A percentile compares a stretch with the other conserved stretches of the same genome.
phyloP scores from a whole-genome alignment of 2,888 invertebrate genomes.

The Aradus depressus region DNA sequence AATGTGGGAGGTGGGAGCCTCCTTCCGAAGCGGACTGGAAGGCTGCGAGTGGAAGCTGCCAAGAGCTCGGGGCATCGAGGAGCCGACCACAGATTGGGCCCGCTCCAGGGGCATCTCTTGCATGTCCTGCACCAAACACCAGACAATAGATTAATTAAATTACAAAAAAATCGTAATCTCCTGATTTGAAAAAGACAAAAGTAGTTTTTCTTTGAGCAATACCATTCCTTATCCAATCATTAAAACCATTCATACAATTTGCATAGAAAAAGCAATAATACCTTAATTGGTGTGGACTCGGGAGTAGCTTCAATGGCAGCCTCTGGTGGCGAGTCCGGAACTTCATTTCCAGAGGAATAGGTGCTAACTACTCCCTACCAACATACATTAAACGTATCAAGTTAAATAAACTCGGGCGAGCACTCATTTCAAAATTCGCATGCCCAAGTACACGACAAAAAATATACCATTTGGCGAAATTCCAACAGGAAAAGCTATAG shows the following conservation, averaged over 20 bases:
- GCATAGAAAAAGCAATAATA: slow-evolving; percentile 19
- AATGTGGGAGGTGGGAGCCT: slow-evolving; percentile 34
- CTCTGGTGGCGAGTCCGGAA: slow-evolving; percentile 76
- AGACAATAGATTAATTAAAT: slow-evolving; percentile 1
- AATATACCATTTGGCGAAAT: background rate
- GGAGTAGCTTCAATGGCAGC: slow-evolving; percentile 83
- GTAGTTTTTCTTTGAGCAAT: background rate
- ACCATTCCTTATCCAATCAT: background rate
- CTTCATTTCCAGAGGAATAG: slow-evolving; percentile 44
- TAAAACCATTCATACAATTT: background rate
- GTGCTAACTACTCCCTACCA: slow-evolving; percentile 30
- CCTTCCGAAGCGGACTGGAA: slow-evolving; percentile 57
- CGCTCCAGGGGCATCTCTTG: slow-evolving; percentile 37
- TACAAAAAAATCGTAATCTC: background rate
- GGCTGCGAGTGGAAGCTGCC: slow-evolving; percentile 46
- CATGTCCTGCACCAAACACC: slow-evolving; percentile 35
- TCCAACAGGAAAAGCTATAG: too few relatives aligned
- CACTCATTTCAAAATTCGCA: too few relatives aligned
- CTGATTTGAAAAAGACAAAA: background rate
- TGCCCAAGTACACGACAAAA: too few relatives aligned
- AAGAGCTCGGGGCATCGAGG: slow-evolving; percentile 55
- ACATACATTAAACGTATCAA: too few relatives aligned
- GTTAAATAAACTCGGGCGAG: too few relatives aligned
- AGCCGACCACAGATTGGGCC: slow-evolving; percentile 40
- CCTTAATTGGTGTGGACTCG: slow-evolving; percentile 75